These are phyloP conservation scores for Furnarius figulus DNA, from an alignment of 2,113 vertebrate species.

Conservation along the genomic window DNA sequence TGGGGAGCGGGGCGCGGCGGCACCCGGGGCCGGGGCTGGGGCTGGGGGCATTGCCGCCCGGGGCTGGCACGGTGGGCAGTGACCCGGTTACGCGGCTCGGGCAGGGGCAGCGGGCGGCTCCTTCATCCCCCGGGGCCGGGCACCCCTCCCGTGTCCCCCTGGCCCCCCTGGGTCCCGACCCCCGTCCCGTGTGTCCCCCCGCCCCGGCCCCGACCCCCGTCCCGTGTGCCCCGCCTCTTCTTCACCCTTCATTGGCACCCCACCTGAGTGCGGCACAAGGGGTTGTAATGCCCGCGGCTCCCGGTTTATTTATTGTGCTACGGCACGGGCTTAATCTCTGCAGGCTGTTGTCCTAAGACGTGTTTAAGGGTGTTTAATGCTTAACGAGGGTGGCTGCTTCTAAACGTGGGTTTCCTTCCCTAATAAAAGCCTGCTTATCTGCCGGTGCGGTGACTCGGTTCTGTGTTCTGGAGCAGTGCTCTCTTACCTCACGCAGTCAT, in stretches of 20 bases:
- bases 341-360: neutral
- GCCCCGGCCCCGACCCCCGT: no score
- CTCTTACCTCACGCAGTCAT: neutral
- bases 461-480: neutral
- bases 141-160: no score
- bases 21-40: no score
- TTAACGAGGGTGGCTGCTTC: neutral
- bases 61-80: no score
- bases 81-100: neutral
- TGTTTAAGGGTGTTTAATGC: neutral
- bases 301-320: neutral
- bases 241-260: fast-evolving
- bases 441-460: neutral
- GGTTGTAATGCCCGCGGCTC: fast-evolving
- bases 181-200: no score
- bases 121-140: no score
- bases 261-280: fast-evolving
- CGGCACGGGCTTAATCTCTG: neutral
- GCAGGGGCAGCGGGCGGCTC: no score
- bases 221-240: no score
- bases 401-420: neutral
- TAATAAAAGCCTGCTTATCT: neutral
- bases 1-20: no score
- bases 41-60: no score
- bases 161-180: no score